These are phyloP conservation scores for Stenodera caucasica DNA, from an alignment of 2,888 invertebrate species.

Conservation along the genomic window DNA sequence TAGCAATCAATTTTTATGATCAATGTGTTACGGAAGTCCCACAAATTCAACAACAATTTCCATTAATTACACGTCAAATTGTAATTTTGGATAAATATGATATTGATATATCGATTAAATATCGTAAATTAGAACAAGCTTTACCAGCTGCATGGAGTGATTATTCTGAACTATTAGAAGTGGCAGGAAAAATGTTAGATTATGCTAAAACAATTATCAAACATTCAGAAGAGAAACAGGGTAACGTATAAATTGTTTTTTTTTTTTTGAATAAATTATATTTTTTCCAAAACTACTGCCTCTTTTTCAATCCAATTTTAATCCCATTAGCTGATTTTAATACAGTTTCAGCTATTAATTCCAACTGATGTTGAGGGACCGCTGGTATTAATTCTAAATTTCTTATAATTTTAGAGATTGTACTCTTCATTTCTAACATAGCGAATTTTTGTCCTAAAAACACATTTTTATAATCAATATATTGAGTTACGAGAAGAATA, in stretches of 20 bases:
- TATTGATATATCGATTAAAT: constrained; percentile 66
- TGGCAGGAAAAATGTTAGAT: constrained; percentile 73
- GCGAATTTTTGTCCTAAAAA: constrained; percentile 55
- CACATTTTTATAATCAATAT: too few species aligned
- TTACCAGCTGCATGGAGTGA: constrained; percentile 69
- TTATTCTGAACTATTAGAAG: constrained; percentile 69
- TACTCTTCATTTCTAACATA: constrained; percentile 60
- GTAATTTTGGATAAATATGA: constrained; percentile 73
- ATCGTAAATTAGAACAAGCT: constrained; percentile 61
- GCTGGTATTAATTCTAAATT: constrained; percentile 50
- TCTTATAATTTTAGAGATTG: constrained; percentile 58
- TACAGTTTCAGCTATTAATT: constrained; percentile 56
- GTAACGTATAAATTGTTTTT: constrained; percentile 8
- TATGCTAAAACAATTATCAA: constrained; percentile 63
- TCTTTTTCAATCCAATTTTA: constrained; percentile 44
- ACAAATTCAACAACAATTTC: not conserved
- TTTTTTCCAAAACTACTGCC: too few species aligned
- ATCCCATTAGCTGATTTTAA: constrained; percentile 57
- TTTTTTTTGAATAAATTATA: too few species aligned
- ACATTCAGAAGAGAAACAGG: constrained; percentile 1
- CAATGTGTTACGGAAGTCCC: not conserved
- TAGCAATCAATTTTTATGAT: constrained; percentile 69
- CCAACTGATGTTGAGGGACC: constrained; percentile 50
- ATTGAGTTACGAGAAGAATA: not conserved
- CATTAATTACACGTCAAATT: constrained; percentile 58